Conservation (phyloP, 2,113 vertebrate species). For the Columba janthina region DNA sequence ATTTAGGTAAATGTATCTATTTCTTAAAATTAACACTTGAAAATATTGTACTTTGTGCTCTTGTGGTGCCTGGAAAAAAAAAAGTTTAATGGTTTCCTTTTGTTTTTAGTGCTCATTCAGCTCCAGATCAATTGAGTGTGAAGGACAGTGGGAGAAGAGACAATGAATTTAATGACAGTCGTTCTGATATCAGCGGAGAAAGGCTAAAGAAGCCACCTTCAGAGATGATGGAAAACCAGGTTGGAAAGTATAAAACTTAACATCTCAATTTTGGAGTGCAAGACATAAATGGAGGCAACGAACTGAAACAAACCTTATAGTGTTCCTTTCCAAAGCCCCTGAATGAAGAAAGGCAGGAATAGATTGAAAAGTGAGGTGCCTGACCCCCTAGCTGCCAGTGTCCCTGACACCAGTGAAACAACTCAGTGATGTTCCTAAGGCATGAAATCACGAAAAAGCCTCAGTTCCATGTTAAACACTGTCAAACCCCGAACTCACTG, state of each 20-base stretch:
- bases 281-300: neutral
- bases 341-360: neutral
- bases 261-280: neutral
- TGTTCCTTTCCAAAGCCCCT: neutral
- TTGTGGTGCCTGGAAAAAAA: conserved; percentile 4
- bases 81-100: conserved; percentile 24
- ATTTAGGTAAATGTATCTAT: conserved; percentile 73
- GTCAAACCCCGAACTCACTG: neutral
- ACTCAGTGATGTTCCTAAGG: neutral
- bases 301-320: neutral
- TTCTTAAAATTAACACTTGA: neutral
- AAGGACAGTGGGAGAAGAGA: conserved; percentile 83
- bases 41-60: neutral
- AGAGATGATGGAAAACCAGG: conserved; percentile 65
- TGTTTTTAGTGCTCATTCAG: conserved; percentile 65
- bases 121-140: conserved; percentile 77
- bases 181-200: conserved; percentile 71
- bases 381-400: neutral
- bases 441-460: neutral
- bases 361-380: neutral
- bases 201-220: conserved; percentile 67
- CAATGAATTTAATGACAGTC: conserved; percentile 80
- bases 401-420: neutral
- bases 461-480: neutral
- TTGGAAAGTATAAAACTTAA: conserved; percentile 56